These are phyloP conservation scores for Lepus timidus DNA, from an alignment of 2,113 vertebrate genomes.

Conservation along the genomic window DNA sequence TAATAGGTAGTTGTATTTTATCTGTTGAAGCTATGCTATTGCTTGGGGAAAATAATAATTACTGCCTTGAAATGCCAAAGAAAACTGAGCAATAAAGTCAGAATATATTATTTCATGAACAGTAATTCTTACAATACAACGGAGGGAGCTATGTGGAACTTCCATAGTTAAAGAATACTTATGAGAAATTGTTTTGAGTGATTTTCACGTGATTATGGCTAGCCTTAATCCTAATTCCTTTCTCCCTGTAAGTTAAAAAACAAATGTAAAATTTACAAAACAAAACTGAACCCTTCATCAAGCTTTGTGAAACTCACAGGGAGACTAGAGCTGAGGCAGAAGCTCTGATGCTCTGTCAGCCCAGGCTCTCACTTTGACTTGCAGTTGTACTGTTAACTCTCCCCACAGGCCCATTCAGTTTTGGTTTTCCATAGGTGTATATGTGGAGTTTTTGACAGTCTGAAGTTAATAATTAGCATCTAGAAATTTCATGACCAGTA, in stretches of 20 bases:
- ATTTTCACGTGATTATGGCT: background rate
- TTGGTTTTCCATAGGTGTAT: background rate
- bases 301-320: background rate
- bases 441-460: slow-evolving; percentile 26
- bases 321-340: slow-evolving; percentile 15
- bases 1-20: background rate
- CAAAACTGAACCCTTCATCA: background rate
- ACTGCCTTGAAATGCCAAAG: slow-evolving; percentile 47
- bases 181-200: slow-evolving; percentile 29
- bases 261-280: slow-evolving; percentile 10
- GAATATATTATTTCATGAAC: slow-evolving; percentile 48
- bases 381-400: background rate
- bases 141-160: slow-evolving; percentile 30
- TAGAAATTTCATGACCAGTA: background rate
- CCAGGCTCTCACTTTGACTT: background rate
- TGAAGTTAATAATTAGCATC: background rate
- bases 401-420: background rate
- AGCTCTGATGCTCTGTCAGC: background rate
- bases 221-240: background rate
- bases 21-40: slow-evolving; percentile 13
- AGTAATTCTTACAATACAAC: slow-evolving; percentile 37
- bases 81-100: slow-evolving; percentile 61
- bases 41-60: slow-evolving; percentile 39
- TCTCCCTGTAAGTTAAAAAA: slow-evolving; percentile 1
- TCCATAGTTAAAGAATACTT: slow-evolving; percentile 7